Percentiles rank a stretch among this genome's conserved stretches.
Conservation (phyloP, 2,888 invertebrate species). For the Cacoxenus indagator region DNA sequence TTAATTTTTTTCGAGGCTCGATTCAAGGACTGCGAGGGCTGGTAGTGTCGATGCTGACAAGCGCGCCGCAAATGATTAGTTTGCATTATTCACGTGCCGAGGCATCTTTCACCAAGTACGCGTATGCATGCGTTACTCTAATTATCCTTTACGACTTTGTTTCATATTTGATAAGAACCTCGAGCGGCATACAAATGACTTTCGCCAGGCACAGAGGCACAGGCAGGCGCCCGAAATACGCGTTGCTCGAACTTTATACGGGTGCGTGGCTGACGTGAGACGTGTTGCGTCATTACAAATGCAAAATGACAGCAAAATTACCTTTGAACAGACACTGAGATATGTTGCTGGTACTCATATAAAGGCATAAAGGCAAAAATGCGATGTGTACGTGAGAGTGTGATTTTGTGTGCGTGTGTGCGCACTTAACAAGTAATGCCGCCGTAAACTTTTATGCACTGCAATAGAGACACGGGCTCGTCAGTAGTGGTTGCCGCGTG, state of each 20-base stretch:
- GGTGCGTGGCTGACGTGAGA: conserved; percentile 36
- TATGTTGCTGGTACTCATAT: neutral
- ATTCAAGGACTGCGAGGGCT: neutral
- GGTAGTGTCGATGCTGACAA: conserved; percentile 29
- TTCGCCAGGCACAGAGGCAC: conserved; percentile 11
- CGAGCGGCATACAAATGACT: conserved; percentile 57
- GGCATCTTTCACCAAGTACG: neutral
- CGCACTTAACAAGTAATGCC: conserved; percentile 49
- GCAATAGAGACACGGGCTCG: neutral
- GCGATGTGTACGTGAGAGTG: neutral
- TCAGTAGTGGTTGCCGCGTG: neutral
- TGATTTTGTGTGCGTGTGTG: conserved; percentile 34
- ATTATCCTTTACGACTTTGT: conserved; percentile 65
- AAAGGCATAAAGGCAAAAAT: neutral
- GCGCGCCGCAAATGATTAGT: conserved; percentile 44
- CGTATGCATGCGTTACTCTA: conserved; percentile 40
- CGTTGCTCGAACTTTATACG: no score
- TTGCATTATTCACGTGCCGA: conserved; percentile 52
- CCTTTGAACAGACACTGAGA: conserved; percentile 30
- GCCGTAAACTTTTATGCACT: conserved; percentile 50
- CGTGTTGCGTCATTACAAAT: conserved; percentile 64
- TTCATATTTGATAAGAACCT: conserved; percentile 64
- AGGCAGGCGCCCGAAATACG: neutral
- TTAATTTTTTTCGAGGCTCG: conserved; percentile 25
- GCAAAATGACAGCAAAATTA: conserved; percentile 63